These are phyloP conservation scores for Tokudaia muenninki DNA, from an alignment of 2,797 vertebrate species.

Conservation along the genomic window DNA sequence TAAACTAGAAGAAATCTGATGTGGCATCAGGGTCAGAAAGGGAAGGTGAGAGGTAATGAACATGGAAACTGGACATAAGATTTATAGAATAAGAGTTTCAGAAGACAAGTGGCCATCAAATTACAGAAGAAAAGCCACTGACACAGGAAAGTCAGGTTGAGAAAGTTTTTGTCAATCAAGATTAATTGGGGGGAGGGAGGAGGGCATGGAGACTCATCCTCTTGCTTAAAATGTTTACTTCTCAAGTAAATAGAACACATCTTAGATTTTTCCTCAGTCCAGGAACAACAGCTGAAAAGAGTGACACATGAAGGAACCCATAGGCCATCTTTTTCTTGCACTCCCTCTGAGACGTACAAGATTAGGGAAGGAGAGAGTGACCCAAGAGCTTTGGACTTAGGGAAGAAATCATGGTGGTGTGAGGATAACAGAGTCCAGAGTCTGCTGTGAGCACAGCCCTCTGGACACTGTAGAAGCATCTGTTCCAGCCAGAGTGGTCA, in stretches of 20 bases:
- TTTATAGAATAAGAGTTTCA: constrained; percentile 36
- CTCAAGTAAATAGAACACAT: constrained; percentile 45
- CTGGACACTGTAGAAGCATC: constrained; percentile 15
- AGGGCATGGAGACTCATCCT: neutral
- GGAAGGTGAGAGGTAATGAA: constrained; percentile 31
- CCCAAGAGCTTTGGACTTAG: constrained; percentile 16
- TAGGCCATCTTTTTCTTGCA: constrained; percentile 36
- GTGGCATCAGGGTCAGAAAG: neutral
- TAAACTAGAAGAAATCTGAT: constrained; percentile 55
- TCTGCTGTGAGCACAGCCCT: neutral
- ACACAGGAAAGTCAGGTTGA: constrained; percentile 21
- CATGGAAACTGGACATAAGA: constrained; percentile 18
- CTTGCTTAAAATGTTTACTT: constrained; percentile 55
- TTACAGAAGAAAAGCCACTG: constrained; percentile 43
- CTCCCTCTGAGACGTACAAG: neutral
- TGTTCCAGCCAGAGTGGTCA: constrained; percentile 2
- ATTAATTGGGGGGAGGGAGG: neutral
- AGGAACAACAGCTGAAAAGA: constrained; percentile 28
- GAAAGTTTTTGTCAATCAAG: constrained; percentile 6
- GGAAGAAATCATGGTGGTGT: neutral
- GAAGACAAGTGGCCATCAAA: constrained; percentile 37
- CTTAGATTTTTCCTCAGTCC: constrained; percentile 6
- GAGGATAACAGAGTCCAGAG: neutral
- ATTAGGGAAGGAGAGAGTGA: neutral
- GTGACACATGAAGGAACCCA: neutral